phyloP scores from a whole-genome alignment of 2,113 vertebrate species.

The Melanerpes formicivorus region DNA sequence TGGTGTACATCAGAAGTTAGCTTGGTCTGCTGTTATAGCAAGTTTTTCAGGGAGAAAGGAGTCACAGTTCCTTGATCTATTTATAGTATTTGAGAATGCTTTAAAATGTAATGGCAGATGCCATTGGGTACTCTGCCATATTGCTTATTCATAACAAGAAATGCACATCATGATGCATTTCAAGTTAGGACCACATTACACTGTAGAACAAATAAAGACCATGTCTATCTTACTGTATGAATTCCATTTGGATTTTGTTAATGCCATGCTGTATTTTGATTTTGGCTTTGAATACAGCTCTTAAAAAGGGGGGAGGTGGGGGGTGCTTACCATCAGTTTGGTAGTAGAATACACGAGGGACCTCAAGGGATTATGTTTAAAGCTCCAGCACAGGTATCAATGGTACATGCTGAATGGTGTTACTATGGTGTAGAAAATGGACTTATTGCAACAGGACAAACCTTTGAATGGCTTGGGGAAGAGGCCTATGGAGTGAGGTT shows the following conservation, averaged over 20 bases:
- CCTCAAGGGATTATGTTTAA: background rate
- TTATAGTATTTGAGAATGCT: constrained; percentile 50
- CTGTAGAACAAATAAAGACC: background rate
- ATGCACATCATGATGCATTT: background rate
- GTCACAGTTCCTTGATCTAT: constrained; percentile 24
- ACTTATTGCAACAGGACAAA: background rate
- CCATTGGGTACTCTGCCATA: constrained; percentile 19
- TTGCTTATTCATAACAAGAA: constrained; percentile 29
- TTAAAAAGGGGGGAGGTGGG: background rate
- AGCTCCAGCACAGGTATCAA: background rate
- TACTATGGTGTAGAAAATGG: background rate
- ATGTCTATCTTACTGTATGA: background rate
- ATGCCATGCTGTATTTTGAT: background rate
- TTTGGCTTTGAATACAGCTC: background rate
- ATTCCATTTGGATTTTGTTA: constrained; percentile 34
- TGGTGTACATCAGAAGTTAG: background rate
- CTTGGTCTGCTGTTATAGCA: constrained; percentile 21
- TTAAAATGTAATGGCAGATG: constrained; percentile 45
- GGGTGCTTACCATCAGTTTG: background rate
- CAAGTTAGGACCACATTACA: constrained; percentile 1
- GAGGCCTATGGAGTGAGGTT: background rate
- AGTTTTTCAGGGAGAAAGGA: background rate
- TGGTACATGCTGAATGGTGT: background rate
- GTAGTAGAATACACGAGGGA: background rate
- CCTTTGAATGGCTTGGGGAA: background rate